Evolutionary conservation across 92 coral and sea anemone species (phyloP), one percentile per base, ranked within the genome.

Genomic region (Porites evermanni): DNA sequence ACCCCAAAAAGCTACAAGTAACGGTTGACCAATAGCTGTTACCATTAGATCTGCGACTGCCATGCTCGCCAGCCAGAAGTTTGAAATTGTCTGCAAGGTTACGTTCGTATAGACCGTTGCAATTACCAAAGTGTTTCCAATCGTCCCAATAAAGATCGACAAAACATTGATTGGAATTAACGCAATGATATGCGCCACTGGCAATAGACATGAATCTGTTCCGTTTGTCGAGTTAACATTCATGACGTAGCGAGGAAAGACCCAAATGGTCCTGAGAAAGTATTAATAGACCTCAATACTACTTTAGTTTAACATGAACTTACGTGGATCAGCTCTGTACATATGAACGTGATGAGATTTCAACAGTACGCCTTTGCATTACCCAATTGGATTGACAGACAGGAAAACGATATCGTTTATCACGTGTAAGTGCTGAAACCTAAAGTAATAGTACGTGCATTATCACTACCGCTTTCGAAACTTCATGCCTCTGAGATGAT

Each of bases 31-130:
- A 9, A 95, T 75, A 18, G 91, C 86, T 29, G 98, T 84, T 17
- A 91, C 97, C 65, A 94, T 54, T 68, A 93, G 82, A 72, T 95
- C 95, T 21, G 97, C 95, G 2, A 89, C 81, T 9, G 93, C 93
- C 90, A 89, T 90, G 53, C 95, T 89, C 60, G 90, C 92, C 26
- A 86, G 72, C 77, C 88, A 84, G 80, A 79, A 73, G 91, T 90
- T 82, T 12, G 92, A 77, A 29, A 91, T 77, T 18, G 89, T 92
- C 51, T 88, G 98, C 16, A 94, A 88, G 14, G 88, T 87, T 64
- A 86, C 67, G 74, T 93, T 94, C 11, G 98, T 92, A 88, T 92
- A 92, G 58, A 94, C 92, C 61, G 98, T 91, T 44, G 89, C 98
- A 61, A 94, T 80, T 47, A 94, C 95, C 90, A 94, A 73, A 51